Percentiles rank a stretch among this genome's conserved stretches.
Evolutionary conservation across 2,797 vertebrate species (phyloP).

Genomic region (Lepus townsendii): DNA sequence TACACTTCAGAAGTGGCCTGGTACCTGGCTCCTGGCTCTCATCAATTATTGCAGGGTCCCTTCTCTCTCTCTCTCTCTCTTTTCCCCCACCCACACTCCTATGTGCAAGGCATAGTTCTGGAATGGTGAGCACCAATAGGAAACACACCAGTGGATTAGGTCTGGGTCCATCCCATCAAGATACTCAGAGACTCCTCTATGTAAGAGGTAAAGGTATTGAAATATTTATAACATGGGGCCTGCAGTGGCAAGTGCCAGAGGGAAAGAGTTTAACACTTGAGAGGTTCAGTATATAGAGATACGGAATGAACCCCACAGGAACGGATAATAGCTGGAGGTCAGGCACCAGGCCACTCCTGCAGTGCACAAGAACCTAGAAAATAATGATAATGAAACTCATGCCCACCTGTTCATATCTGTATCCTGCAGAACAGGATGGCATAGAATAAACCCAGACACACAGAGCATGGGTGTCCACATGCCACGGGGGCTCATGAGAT

Average conservation of each 20-base stretch:
- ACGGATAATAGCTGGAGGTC: too few species aligned
- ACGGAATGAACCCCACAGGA: too few species aligned
- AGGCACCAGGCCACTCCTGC: too few species aligned
- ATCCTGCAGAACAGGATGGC: not conserved
- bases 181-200: not conserved
- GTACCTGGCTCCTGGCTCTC: not conserved
- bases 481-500: not conserved
- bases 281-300: too few species aligned
- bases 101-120: not conserved
- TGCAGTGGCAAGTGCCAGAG: not conserved
- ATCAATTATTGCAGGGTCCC: not conserved
- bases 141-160: not conserved
- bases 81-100: not conserved
- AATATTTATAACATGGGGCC: not conserved
- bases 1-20: not conserved
- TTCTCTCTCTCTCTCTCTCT: not conserved
- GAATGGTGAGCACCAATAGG: not conserved
- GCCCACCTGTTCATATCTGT: not conserved
- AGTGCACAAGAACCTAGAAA: constrained; percentile 12
- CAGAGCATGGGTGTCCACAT: not conserved
- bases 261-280: not conserved
- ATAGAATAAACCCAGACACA: not conserved
- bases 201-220: not conserved
- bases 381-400: not conserved
- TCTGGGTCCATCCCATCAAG: not conserved